Evolutionary conservation across 92 coral and sea anemone genomes (phyloP).

Genomic region (Phenganax marumi): DNA sequence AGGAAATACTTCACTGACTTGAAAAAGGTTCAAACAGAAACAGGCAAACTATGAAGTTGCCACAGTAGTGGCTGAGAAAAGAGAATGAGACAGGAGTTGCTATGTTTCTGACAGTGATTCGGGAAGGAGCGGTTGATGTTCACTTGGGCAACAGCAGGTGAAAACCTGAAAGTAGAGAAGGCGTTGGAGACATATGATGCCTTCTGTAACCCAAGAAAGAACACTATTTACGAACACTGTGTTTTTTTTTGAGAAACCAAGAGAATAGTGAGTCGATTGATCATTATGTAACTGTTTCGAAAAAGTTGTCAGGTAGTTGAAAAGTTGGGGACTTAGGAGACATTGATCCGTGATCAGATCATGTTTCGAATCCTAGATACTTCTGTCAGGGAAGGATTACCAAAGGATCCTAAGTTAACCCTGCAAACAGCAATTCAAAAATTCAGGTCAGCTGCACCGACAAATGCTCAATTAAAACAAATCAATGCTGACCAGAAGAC

Average conservation of each 20-base stretch:
- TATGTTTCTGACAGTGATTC: slow-evolving; percentile 45
- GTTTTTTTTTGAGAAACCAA: slow-evolving; percentile 54
- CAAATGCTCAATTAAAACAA: slow-evolving; percentile 51
- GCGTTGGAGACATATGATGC: slow-evolving; percentile 52
- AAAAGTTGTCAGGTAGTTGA: slow-evolving; percentile 47
- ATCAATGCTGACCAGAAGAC: slow-evolving; percentile 39
- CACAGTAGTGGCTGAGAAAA: slow-evolving; percentile 44
- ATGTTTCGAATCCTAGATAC: slow-evolving; percentile 47
- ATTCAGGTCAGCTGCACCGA: slow-evolving; percentile 41
- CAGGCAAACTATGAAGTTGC: slow-evolving; percentile 51
- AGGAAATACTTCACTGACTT: slow-evolving; percentile 42
- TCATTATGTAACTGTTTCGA: slow-evolving; percentile 50
- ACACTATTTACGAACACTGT: slow-evolving; percentile 48
- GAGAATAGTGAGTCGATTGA: slow-evolving; percentile 50
- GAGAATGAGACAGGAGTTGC: slow-evolving; percentile 40
- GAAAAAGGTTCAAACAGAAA: slow-evolving; percentile 51
- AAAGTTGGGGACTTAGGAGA: slow-evolving; percentile 50
- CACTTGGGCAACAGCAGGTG: slow-evolving; percentile 45
- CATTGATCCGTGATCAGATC: slow-evolving; percentile 51
- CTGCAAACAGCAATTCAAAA: slow-evolving; percentile 46
- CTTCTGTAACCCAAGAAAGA: slow-evolving; percentile 56
- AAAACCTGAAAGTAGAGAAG: slow-evolving; percentile 37
- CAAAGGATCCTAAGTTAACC: slow-evolving; percentile 48
- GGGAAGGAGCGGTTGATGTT: slow-evolving; percentile 52
- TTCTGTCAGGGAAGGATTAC: slow-evolving; percentile 51